Base-by-base conservation (phyloP, 2,888 invertebrate species). In the Glyphotaelius pellucidus region DNA sequence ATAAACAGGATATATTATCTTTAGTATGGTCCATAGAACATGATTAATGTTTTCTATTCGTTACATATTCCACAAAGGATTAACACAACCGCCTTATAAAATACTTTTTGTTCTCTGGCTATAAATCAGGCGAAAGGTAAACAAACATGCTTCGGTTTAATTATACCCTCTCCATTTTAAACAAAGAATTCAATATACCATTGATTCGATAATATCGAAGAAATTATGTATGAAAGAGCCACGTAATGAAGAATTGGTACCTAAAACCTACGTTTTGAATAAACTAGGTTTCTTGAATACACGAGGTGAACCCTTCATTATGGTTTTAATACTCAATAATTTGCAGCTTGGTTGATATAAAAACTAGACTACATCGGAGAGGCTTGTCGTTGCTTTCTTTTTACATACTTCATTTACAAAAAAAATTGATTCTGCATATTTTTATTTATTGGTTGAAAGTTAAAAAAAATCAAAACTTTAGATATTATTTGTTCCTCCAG, bases 141-240 rank as follows among this genome's bases (percentile, higher is more conserved):
- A 38, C 89, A 84, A 52, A 80, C 80, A 91, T 47, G 88, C 35
- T 80, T 87, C 90, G n/a, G 30, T 31, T 86, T 93, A 92, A 93
- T 93, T 92, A 93, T 85, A 92, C 35, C 90, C 89, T 91, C 87
- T 92, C 84, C 90, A 86, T 90, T 35, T 92, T 92, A 93, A 93
- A 93, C 93, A 93, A 93, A 93, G 93, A 93, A 93, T 92, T 93
- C 93, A 93, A 93, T 93, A 93, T 92, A 93, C 92, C 92, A 93
- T 93, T 92, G 92, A 92, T 92, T 93, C 91, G 93, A 93, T 93
- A 90, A 88, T 91, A 93, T 93, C 93, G 89, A 38, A 81, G 91
- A 86, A 91, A 88, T 81, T 79, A 83, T 89, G 89, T 84, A 91
- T 84, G 91, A 81, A 89, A 47, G 52, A 83, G 90, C 84, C 90